Evolutionary conservation across 2,797 vertebrate species (phyloP), one percentile per base, ranked within the genome.

Genomic region (Lepus townsendii): DNA sequence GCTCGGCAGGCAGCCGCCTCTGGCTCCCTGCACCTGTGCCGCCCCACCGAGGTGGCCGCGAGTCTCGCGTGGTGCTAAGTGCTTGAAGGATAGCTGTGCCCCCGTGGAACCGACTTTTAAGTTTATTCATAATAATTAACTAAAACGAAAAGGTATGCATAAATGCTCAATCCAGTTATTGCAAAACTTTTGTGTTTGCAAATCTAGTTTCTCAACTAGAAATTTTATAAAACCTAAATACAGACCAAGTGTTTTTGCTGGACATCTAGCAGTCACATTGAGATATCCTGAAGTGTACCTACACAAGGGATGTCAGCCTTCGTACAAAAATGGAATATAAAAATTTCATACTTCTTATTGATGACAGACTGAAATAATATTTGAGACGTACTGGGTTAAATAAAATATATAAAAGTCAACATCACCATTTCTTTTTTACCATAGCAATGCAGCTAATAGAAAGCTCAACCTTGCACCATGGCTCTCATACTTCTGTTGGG

Each of bases 211-310:
- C 68, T 52, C 50, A 93, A 42, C 32, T 68, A 83, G 35, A 89
- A 73, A 32, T 84, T 88, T 77, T 65, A 68, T 72, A 95, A 96
- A 91, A 32, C n/a, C 20, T 82, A 65, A 86, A 65, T 90, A 14
- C 17, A 88, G 73, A 60, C 76, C 22, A 30, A 94, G 17, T 60
- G 52, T 77, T 76, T 85, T 79, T 69, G 27, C 65, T 77, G 69
- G 73, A 87, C 90, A 73, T 82, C 24, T 91, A 75, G 76, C 3
- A 1, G 82, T 66, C 27, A 12, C 89, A 68, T 63, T 91, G 54
- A 90, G 66, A 83, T 71, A 30, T 60, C 1, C 24, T 63, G 13
- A 83, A 78, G 6, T 69, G 17, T 82, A 95, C 90, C 82, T 54
- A 65, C 32, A 71, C 3, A 65, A 19, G 22, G 3, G 7, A 69